Conservation (phyloP, 2,888 invertebrate species). For the Limnephilus lunatus region DNA sequence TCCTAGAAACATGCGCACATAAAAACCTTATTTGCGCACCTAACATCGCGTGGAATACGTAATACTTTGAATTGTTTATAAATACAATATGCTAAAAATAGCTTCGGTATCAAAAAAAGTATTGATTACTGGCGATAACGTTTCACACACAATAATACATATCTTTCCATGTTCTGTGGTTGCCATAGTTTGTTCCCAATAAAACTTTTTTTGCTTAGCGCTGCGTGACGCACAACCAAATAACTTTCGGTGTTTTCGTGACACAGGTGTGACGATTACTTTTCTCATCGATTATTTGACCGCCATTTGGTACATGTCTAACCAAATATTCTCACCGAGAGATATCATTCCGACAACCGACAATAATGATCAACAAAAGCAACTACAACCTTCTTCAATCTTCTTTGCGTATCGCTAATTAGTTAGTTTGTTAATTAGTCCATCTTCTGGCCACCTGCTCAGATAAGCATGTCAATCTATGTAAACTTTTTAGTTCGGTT, state of each 20-base stretch:
- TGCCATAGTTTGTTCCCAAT: neutral
- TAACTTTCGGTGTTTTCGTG: neutral
- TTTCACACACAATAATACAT: neutral
- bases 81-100: neutral
- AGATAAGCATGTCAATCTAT: neutral
- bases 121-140: neutral
- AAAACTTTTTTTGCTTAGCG: neutral
- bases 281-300: constrained; percentile 2
- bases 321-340: neutral
- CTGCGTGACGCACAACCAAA: neutral
- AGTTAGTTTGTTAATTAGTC: neutral
- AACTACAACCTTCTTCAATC: neutral
- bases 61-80: neutral
- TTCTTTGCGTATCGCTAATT: neutral
- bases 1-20: neutral
- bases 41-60: neutral
- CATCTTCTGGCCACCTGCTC: neutral
- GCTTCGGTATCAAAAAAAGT: neutral
- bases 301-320: neutral
- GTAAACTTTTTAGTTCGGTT: too few relatives aligned
- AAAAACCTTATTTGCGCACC: neutral
- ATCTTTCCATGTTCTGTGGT: neutral
- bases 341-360: neutral
- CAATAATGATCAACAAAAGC: neutral
- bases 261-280: neutral